These are phyloP conservation scores for Rhynchonycteris naso DNA, from an alignment of 2,797 vertebrate genomes.

Conservation along the genomic window DNA sequence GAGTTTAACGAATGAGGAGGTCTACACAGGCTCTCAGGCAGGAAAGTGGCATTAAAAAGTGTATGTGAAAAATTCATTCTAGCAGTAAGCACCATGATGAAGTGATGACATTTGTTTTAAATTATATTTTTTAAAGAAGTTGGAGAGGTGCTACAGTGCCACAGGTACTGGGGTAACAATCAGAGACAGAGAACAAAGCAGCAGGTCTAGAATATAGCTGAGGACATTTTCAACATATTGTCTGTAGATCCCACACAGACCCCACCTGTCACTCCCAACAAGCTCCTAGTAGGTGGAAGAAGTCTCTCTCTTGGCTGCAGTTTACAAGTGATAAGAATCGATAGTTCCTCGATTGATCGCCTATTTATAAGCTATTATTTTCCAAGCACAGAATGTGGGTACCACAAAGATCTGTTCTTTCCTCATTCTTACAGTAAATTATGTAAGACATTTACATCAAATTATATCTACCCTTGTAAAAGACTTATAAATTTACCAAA, in stretches of 20 bases:
- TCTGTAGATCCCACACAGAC: neutral
- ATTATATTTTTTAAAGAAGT: neutral
- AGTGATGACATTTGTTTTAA: neutral
- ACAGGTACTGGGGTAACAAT: neutral
- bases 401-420: conserved; percentile 8
- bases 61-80: neutral
- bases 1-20: neutral
- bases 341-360: neutral
- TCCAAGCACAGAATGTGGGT: neutral
- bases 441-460: conserved; percentile 4
- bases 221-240: neutral
- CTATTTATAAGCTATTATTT: neutral
- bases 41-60: neutral
- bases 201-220: neutral
- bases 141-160: neutral
- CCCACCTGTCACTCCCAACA: neutral
- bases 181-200: neutral
- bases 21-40: neutral
- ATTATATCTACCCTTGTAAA: neutral
- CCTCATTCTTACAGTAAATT: neutral
- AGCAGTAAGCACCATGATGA: neutral
- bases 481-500: conserved; percentile 33
- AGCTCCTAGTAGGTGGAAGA: neutral
- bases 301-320: neutral
- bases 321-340: neutral